A percentile compares a stretch with the other conserved stretches of the same genome.
Evolutionary conservation across 1,140 invertebrate species (phyloP).

Genomic region (Hyphantria cunea): DNA sequence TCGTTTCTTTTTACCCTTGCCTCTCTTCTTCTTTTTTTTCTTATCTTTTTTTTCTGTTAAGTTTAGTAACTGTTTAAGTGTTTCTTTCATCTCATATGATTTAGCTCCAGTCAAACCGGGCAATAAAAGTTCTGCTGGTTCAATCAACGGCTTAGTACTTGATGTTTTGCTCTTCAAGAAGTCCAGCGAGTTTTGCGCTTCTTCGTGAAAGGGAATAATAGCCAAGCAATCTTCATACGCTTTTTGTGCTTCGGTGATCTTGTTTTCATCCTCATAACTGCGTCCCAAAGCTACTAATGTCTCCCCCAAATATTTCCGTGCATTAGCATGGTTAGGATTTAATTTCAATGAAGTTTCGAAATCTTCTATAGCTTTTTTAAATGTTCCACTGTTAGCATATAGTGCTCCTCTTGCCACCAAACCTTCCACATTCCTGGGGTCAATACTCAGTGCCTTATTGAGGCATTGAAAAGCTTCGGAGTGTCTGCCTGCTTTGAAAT

Average conservation of each 20-base stretch:
- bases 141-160: constrained; percentile 82
- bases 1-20: constrained; percentile 86
- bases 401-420: constrained; percentile 95
- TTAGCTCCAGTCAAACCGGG: constrained; percentile 81
- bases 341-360: constrained; percentile 95
- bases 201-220: constrained; percentile 91
- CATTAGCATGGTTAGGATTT: constrained; percentile 96
- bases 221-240: constrained; percentile 91
- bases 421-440: constrained; percentile 96
- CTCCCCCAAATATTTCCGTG: constrained; percentile 96
- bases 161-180: constrained; percentile 87
- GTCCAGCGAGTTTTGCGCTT: constrained; percentile 91
- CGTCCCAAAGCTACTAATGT: constrained; percentile 93
- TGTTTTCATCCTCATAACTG: constrained; percentile 92
- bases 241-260: constrained; percentile 91
- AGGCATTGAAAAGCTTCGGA: constrained; percentile 97
- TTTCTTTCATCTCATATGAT: constrained; percentile 84
- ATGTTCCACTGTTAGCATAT: constrained; percentile 96
- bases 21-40: constrained; percentile 89
- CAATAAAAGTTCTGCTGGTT: constrained; percentile 82
- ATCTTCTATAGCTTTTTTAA: constrained; percentile 96
- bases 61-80: constrained; percentile 84
- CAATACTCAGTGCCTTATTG: constrained; percentile 96
- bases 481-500: constrained; percentile 95
- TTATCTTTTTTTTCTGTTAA: constrained; percentile 85